Evolutionary conservation across 2,888 invertebrate species (phyloP).

Genomic region (Spodoptera exigua): DNA sequence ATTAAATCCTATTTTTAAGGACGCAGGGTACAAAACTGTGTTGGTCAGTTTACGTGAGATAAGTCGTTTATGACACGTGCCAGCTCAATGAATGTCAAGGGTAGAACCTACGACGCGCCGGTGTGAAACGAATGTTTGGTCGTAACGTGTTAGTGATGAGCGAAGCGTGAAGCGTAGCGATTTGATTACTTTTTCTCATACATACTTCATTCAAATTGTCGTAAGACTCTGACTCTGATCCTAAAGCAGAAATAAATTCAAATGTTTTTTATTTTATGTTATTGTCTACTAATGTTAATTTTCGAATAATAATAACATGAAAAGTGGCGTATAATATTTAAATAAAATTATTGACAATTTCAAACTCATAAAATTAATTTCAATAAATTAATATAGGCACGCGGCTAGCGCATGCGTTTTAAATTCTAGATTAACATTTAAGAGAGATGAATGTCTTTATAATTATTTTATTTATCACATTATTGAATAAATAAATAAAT

Average conservation of each 20-base stretch:
- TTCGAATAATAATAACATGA: neutral
- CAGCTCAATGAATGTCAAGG: conserved; percentile 78
- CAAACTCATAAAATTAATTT: conserved; percentile 20
- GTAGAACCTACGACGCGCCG: conserved; percentile 61
- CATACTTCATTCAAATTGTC: too few relatives aligned
- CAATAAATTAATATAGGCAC: conserved; percentile 2
- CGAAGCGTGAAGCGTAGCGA: conserved; percentile 12
- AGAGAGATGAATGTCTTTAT: too few relatives aligned
- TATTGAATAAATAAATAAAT: too few relatives aligned
- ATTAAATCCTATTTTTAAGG: conserved; percentile 37
- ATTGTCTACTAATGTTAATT: neutral
- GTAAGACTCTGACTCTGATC: too few relatives aligned
- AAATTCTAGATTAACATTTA: too few relatives aligned
- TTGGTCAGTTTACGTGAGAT: conserved; percentile 31
- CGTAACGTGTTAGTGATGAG: conserved; percentile 19
- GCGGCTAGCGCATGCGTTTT: neutral
- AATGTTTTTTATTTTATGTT: conserved; percentile 10
- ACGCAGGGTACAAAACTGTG: conserved; percentile 32
- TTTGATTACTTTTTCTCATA: neutral
- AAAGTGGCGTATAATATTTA: neutral
- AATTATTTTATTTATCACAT: too few relatives aligned
- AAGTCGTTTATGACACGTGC: conserved; percentile 40
- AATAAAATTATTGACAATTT: conserved; percentile 13
- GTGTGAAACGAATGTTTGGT: conserved; percentile 46
- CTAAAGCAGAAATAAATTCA: too few relatives aligned